Base-by-base conservation (phyloP, 1,140 invertebrate genomes). In the Paraescarpia echinospica region DNA sequence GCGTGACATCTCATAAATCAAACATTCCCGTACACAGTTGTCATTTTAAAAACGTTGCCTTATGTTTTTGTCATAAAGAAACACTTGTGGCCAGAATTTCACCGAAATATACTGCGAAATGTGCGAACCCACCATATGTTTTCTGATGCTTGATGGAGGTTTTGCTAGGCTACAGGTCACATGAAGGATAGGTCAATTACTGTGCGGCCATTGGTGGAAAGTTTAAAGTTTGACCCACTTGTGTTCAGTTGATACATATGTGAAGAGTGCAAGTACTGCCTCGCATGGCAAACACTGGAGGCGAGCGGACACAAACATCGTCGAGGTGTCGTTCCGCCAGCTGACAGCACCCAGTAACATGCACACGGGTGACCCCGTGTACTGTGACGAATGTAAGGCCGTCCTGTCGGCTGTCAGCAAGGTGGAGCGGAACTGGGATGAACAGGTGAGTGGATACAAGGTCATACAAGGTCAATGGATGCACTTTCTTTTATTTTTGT, bases 221-320 rank as follows among this genome's bases (percentile, higher is more conserved):
- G n/a, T n/a, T n/a, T n/a, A 12, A 41, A 41, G 4, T 41, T 41
- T 41, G 41, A 41, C 41, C 41, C 41, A 12, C 41, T 77, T 77
- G 27, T 77, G 8, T 27, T 31, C 59, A 77, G 59, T 0, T 77
- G 14, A 27, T 31, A 12, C 4, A 14, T 6, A 77, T 77, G 59
- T 77, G 59, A 18, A 77, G 2, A 31, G 59, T 18, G 27, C 59
- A 77, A 77, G 59, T 77, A 18, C 18, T 27, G 59, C 59, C 59
- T 77, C 59, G 4, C 59, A 0, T 4, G 59, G 59, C 59, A 77
- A 77, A 77, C 59, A 0, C 59, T 90, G 90, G 90, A 93, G 95
- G 14, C 92, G 94, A 91, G 95, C 95, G 34, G 95, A 96, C 93
- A 95, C 95, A 0, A 96, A 96, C 94, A 94, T 96, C 34, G 94